Evolutionary conservation across 2,888 invertebrate species (phyloP), one percentile per base, ranked within the genome.

Genomic region (Platypus cylindrus): DNA sequence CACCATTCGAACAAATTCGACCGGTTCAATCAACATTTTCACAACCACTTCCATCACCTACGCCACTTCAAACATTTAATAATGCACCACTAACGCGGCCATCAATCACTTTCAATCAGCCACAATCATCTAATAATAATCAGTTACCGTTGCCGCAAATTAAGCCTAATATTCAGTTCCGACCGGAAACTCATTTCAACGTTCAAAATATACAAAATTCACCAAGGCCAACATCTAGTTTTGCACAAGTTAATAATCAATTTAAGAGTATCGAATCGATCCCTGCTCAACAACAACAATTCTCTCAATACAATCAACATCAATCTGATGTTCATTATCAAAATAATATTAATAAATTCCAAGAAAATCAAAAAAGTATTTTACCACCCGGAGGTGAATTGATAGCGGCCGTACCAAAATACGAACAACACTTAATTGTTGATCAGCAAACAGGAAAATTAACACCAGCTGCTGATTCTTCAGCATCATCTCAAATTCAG

Each of bases 321-420:
- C 42, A 47, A 14, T 48, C 49, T 17, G 44, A 55, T 17, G 16
- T n/a, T 12, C 34, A 34, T 17, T 34, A 37, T 13, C 36, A 48
- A 29, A 46, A 49, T 20, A 51, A 52, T 38, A 34, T 45, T 23
- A 46, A 46, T 22, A 47, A 49, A 29, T 40, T 54, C 20, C 54
- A 52, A 37, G 48, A 54, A 22, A 55, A 55, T 30, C 54, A 57
- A 38, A 48, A 57, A 38, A 47, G 39, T 49, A 51, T 73, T 39
- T 61, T 71, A 14, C 73, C 73, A 22, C 67, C 78, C 2, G 78
- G 73, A 22, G 80, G 82, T 1, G 81, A 85, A 60, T 64, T 85
- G 24, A 70, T 83, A 13, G 75, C 78, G 35, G 75, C 85, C 12
- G 73, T 85, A 37, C 76, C 85, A 4, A 82, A 80, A 62, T 75